Evolutionary conservation across 1,140 invertebrate species (phyloP), one percentile per base, ranked within the genome.

Genomic region (Ostrea denselamellosa): DNA sequence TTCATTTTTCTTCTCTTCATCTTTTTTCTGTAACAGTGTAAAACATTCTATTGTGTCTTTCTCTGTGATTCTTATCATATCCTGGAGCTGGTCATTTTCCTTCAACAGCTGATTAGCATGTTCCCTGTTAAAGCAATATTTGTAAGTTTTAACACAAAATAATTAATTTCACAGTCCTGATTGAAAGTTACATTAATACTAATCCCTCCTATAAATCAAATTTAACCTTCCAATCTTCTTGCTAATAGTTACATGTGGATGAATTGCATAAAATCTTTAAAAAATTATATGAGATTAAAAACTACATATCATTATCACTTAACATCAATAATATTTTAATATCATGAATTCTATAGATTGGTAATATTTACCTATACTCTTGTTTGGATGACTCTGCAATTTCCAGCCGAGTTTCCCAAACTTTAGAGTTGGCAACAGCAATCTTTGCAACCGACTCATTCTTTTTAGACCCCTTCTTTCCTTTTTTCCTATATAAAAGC

Each of bases 11-110:
- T 95, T 95, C 19, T 93, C 92, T 87, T 91, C 89, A 90, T 95
- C 94, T 83, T 95, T 91, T 89, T 94, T 93, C 87, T 94, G 94
- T 2, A 95, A 90, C 88, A 92, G 93, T 44, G 93, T 94, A 81
- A 95, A 93, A n/a, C 95, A 94, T 90, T 95, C 95, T 83, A 95
- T 95, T 22, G 94, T 95, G 85, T 95, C 94, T 85, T 93, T 92
- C 88, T 95, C 95, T n/a, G 92, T 94, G 82, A 94, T 92, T 71
- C 92, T 82, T 91, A 95, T 93, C 89, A 93, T 92, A 87, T 90
- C 93, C 85, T 93, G 91, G 0, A 95, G 92, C 19, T 90, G 91
- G 82, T 95, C 94, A 93, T 95, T 95, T 87, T 95, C 93, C 19
- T 93, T 65, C 88, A 93, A 90, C 62, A 95, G 86, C 56, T 90